These are phyloP conservation scores for Perca fluviatilis DNA, from an alignment of 2,113 vertebrate genomes.

Conservation along the genomic window DNA sequence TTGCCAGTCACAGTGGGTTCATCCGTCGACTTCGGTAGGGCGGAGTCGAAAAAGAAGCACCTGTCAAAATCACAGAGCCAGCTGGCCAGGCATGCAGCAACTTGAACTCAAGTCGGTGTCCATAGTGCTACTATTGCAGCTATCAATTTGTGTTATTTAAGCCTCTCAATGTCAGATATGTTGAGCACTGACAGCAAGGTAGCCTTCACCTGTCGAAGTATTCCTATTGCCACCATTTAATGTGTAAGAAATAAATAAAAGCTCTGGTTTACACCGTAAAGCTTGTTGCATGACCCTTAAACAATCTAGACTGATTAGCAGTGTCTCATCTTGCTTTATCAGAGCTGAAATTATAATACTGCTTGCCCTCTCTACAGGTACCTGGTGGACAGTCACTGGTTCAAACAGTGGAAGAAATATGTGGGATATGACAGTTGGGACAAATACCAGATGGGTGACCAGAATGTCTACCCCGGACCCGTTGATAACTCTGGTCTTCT, in stretches of 20 bases:
- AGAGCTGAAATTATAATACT: not conserved
- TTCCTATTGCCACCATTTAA: not conserved
- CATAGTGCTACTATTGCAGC: constrained; percentile 18
- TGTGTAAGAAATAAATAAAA: not conserved
- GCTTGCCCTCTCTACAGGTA: constrained; percentile 87
- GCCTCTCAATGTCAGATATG: not conserved
- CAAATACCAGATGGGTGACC: constrained; percentile 99
- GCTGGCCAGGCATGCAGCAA: constrained; percentile 56
- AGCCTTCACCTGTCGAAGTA: not conserved
- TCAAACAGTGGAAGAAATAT: constrained; percentile 99
- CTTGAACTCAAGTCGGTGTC: constrained; percentile 44
- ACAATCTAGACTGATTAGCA: not conserved
- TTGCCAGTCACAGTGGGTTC: constrained; percentile 62
- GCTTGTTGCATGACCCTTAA: not conserved
- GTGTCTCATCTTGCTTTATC: not conserved
- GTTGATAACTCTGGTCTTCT: constrained; percentile 98
- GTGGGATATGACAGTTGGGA: constrained; percentile 99
- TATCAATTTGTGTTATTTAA: constrained; percentile 8
- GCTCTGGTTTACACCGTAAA: not conserved
- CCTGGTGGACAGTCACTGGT: constrained; percentile 98
- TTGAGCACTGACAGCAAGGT: not conserved
- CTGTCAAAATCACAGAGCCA: constrained; percentile 80
- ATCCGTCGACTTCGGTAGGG: constrained; percentile 59
- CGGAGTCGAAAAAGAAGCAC: constrained; percentile 76
- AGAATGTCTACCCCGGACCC: constrained; percentile 97